Evolutionary conservation across 2,888 invertebrate species (phyloP), one percentile per base, ranked within the genome.

Genomic region (Orthonevra nobilis): DNA sequence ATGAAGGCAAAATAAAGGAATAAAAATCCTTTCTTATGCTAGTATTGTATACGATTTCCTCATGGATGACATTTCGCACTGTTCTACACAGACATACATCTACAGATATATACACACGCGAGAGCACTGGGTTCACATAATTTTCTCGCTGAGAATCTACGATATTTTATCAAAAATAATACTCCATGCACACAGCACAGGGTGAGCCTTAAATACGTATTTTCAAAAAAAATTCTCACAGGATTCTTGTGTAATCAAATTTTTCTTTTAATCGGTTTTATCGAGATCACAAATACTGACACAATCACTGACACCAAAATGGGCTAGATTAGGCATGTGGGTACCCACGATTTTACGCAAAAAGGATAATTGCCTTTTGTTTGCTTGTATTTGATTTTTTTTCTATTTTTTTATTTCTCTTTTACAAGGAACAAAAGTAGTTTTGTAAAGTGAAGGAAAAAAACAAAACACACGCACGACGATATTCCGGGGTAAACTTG

Each of bases 401-500:
- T 42, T 19, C 9, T 6, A n/a, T n/a, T n/a, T n/a, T n/a, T n/a
- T n/a, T n/a, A n/a, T n/a, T n/a, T n/a, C n/a, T n/a, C n/a, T n/a
- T n/a, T n/a, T n/a, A n/a, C n/a, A n/a, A n/a, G n/a, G n/a, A n/a
- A n/a, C n/a, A n/a, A n/a, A n/a, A n/a, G 10, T 12, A 19, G 10
- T 9, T 14, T 44, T 12, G 1, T n/a, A n/a, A n/a, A n/a, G n/a
- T 38, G 38, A 15, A 15, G 6, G 15, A 12, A 38, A 30, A 23
- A 60, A 28, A 44, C n/a, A 19, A 64, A 38, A 28, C 3, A 23
- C 23, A 5, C 34, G 6, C 28, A 50, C 73, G n/a, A n/a, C n/a
- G 38, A 56, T 36, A 68, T 40, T 79, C 79, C 73, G 79, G 50
- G 66, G 73, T 61, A 68, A 42, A 79, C 66, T 79, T 79, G 79